Evolutionary conservation across 1,140 invertebrate genomes (phyloP), one percentile per base, ranked within the genome.

Genomic region (Drosophila eugracilis): DNA sequence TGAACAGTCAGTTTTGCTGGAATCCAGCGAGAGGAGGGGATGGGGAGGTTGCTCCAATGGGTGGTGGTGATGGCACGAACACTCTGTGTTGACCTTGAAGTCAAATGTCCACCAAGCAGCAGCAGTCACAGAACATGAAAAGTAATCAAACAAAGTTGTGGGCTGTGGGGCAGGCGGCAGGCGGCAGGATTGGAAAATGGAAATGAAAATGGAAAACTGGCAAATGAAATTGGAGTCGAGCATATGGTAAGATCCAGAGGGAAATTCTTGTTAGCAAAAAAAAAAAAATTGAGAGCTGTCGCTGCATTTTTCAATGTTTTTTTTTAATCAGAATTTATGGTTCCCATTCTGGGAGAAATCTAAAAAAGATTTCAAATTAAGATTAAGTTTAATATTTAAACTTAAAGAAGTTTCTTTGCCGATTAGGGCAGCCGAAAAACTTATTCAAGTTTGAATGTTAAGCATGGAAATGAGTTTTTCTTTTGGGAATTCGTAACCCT

Each of bases 1-100:
- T 67, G 59, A 67, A 67, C 59, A 65, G 24, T 42, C 60, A 47
- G 22, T 41, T 63, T 22, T 4, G 5, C 15, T 24, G 53, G 39
- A 9, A 32, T 24, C 0, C 12, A 7, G 5, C 2, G 15, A 15
- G 5, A n/a, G 10, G 2, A n/a, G 0, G 10, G 26, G 1, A n/a
- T 21, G 30, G 15, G 15, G 10, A 6, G 32, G n/a, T 0, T 3
- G n/a, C n/a, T n/a, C n/a, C n/a, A n/a, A n/a, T 17, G 14, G 36
- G 3, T 37, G 15, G 5, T 17, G 4, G 19, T 28, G 36, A 14
- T 44, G 37, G 47, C 73, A 67, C 53, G 53, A 65, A 59, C 70
- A 66, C 75, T 55, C 57, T 57, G 63, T 39, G 63, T 39, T 74
- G 70, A 79, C 76, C 76, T 79, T 78, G 54, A 69, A 74, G 58